Base-by-base conservation (phyloP, 2,888 invertebrate genomes). In the Caenorhabditis sp. region DNA sequence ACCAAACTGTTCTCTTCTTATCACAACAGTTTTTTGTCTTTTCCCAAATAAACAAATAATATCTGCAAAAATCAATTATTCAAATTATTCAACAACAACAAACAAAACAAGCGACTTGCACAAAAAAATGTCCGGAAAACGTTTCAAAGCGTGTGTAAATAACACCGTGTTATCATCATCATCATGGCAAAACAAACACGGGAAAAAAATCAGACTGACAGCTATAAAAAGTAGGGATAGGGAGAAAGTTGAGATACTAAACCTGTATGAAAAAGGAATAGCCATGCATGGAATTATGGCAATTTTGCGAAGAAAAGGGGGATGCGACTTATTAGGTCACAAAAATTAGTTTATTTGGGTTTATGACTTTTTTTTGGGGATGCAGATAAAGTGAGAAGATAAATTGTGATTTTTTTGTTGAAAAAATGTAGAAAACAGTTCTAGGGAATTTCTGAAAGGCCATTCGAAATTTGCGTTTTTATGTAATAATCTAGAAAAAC, bases 31-130 rank as follows among this genome's bases (percentile, higher is more conserved):
- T n/a, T 50, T 50, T 53, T 53, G 21, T 21, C 2, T 53, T 17
- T 53, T 23, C 25, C 25, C 31, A 31, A 31, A 31, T 7, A 7
- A 31, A 31, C 4, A 4, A 23, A 53, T 21, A 23, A 23, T 53
- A 53, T 53, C 53, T 53, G 53, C 21, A 53, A 53, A 53, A 53
- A 53, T 53, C 12, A 43, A 43, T 53, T 53, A 23, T 53, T 53
- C 53, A 53, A 53, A 53, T 23, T 53, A 21, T 53, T 21, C 31
- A 31, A 31, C 31, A 31, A 43, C 5, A 31, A 31, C 31, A 31
- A 31, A 31, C 31, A 31, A 31, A 31, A 31, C n/a, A n/a, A 31
- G 10, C 14, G 8, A 43, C 43, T 43, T 14, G 14, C 8, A 31
- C 31, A 10, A 31, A 31, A 31, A 31, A 31, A 31, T 31, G 31